Percentiles rank a stretch among this genome's conserved stretches.
Conservation (phyloP, 1,140 invertebrate species). For the Aphidius ervi region DNA sequence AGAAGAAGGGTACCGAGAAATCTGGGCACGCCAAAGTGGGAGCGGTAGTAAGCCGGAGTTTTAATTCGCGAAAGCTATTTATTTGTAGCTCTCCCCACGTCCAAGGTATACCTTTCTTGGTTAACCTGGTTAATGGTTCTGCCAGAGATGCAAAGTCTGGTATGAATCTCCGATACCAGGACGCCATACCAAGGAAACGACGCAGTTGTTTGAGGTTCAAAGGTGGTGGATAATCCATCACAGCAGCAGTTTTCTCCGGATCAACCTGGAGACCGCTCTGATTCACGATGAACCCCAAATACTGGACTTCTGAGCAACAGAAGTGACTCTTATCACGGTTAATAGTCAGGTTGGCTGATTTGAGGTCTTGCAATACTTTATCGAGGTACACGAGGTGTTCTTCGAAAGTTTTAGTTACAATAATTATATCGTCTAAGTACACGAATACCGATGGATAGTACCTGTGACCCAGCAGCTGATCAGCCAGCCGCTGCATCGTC, state of each 20-base stretch:
- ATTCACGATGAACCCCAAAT: too few species aligned
- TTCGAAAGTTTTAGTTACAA: too few species aligned
- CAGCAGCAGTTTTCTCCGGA: not conserved
- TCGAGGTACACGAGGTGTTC: too few species aligned
- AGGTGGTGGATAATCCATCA: conserved; percentile 16
- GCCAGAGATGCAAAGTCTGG: conserved; percentile 28
- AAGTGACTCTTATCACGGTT: too few species aligned
- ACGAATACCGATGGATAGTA: too few species aligned
- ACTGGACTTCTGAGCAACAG: too few species aligned
- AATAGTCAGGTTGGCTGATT: too few species aligned
- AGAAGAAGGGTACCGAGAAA: conserved; percentile 25
- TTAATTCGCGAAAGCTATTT: conserved; percentile 21
- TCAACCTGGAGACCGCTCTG: too few species aligned
- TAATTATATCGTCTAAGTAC: too few species aligned
- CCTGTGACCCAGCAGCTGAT: too few species aligned
- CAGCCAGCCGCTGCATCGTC: too few species aligned
- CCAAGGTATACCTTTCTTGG: conserved; percentile 15
- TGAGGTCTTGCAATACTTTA: too few species aligned
- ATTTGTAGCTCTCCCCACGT: conserved; percentile 16
- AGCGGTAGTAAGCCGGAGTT: conserved; percentile 20
- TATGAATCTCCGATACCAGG: conserved; percentile 36
- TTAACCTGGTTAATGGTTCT: conserved; percentile 26
- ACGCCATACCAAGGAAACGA: conserved; percentile 30
- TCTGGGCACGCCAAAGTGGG: conserved; percentile 26
- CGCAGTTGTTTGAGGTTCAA: conserved; percentile 8